phyloP scores from a whole-genome alignment of 1,140 invertebrate species.

The Chymomyza costata region DNA sequence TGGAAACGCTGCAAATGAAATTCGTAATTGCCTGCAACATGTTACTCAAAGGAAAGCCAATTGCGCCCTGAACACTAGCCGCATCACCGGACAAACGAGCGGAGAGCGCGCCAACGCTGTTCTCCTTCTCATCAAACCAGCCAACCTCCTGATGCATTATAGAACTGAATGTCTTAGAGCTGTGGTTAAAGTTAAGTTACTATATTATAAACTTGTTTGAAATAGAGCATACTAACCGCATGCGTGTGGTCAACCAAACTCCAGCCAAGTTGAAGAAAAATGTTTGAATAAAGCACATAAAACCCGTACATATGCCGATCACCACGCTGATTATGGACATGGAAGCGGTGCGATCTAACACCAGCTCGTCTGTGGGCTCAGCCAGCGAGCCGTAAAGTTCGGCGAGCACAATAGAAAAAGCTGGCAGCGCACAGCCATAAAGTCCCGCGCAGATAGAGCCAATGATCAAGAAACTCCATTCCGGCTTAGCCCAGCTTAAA shows the following conservation, averaged over 20 bases:
- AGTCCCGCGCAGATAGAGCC: conserved; percentile 83
- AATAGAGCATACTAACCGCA: conserved; percentile 78
- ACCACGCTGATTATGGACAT: conserved; percentile 83
- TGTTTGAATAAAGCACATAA: conserved; percentile 82
- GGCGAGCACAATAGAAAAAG: conserved; percentile 89
- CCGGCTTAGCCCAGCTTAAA: conserved; percentile 83
- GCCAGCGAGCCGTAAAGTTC: conserved; percentile 82
- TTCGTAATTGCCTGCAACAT: conserved; percentile 88
- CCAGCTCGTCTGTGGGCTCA: conserved; percentile 78
- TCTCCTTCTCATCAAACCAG: conserved; percentile 86
- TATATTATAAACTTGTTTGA: background rate
- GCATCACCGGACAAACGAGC: conserved; percentile 87
- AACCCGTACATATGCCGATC: conserved; percentile 83
- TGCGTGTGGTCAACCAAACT: conserved; percentile 83
- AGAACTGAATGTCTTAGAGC: conserved; percentile 79
- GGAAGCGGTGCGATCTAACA: conserved; percentile 78
- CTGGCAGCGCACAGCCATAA: conserved; percentile 85
- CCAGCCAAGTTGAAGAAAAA: conserved; percentile 88
- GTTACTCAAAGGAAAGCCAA: conserved; percentile 87
- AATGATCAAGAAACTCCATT: conserved; percentile 84
- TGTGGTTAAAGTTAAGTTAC: conserved; percentile 32
- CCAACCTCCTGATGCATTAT: conserved; percentile 87
- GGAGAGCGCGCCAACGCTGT: conserved; percentile 87
- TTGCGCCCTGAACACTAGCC: conserved; percentile 87
- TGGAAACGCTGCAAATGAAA: conserved; percentile 81